Base-by-base conservation (phyloP, 2,888 invertebrate species). In the Cyclophora albipunctata region DNA sequence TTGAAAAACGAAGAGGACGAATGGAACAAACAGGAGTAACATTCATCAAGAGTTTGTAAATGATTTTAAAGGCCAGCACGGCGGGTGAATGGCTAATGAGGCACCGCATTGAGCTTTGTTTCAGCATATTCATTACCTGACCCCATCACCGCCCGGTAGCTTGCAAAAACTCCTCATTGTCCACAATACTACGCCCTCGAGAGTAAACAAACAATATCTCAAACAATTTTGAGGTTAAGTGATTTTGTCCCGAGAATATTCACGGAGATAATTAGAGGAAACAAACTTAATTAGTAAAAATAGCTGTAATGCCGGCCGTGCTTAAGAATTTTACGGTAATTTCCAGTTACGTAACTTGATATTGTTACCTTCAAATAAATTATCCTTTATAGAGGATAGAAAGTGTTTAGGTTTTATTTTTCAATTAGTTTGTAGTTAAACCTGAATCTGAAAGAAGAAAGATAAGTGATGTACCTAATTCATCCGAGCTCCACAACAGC, bases 71-170 rank as follows among this genome's bases (percentile, higher is more conserved):
- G 81, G 77, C 66, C 69, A 72, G 76, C 73, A 76, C 80, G 69
- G 63, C 71, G 57, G 71, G 69, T 71, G 85, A 85, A 86, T 85
- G 67, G 74, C 73, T 85, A 85, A 87, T 84, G 84, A 85, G 80
- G 64, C 70, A 64, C 67, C 66, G 75, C 71, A 78, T 80, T 73
- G 64, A 72, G 69, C 80, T 83, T 85, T 86, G 84, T 84, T 83
- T 69, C 76, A 71, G 81, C 75, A 81, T 84, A 84, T 83, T 84
- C 83, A 86, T 85, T 84, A 85, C 81, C 81, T 82, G 78, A 65
- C 65, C 57, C 71, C 77, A 37, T 37, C 75, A 71, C 71, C 48
- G 40, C 70, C 69, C 69, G 71, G 77, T 73, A 76, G 75, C 74
- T 76, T 69, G 70, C 76, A 74, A 81, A 80, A 81, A 77, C 60